These are phyloP conservation scores for Ctenodactylus gundi DNA, from an alignment of 2,113 vertebrate species.

Conservation along the genomic window DNA sequence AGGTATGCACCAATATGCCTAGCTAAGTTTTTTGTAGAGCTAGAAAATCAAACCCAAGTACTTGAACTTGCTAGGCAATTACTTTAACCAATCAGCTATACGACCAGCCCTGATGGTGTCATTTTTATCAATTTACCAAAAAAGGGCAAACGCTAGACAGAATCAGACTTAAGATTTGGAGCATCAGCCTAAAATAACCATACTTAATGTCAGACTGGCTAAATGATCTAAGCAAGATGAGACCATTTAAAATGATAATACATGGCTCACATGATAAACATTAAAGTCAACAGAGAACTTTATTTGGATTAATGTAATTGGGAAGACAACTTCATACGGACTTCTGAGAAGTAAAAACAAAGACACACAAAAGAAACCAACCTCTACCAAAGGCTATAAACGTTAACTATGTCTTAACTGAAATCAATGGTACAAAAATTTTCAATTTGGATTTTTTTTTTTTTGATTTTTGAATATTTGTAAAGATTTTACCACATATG, in stretches of 20 bases:
- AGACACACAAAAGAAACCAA: no score
- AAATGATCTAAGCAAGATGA: slow-evolving; percentile 11
- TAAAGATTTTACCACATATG: not conserved
- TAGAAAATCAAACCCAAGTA: no score
- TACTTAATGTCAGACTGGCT: not conserved
- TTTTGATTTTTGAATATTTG: not conserved
- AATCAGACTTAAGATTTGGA: not conserved
- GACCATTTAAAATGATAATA: slow-evolving; percentile 15
- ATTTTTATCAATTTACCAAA: not conserved
- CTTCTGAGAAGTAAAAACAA: not conserved
- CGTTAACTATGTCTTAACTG: not conserved
- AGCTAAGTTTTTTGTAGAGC: no score
- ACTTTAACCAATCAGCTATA: no score
- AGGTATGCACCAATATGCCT: no score
- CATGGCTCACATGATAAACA: not conserved
- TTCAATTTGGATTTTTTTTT: not conserved
- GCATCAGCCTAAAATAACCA: not conserved
- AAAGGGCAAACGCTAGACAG: not conserved
- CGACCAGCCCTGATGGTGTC: not conserved
- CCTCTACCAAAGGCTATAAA: no score
- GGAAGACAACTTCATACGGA: not conserved
- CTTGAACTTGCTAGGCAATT: no score
- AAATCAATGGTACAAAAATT: not conserved
- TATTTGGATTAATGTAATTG: not conserved
- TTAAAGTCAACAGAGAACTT: not conserved